Conservation (phyloP, 1,140 invertebrate genomes). For the Polypedilum pembai region DNA sequence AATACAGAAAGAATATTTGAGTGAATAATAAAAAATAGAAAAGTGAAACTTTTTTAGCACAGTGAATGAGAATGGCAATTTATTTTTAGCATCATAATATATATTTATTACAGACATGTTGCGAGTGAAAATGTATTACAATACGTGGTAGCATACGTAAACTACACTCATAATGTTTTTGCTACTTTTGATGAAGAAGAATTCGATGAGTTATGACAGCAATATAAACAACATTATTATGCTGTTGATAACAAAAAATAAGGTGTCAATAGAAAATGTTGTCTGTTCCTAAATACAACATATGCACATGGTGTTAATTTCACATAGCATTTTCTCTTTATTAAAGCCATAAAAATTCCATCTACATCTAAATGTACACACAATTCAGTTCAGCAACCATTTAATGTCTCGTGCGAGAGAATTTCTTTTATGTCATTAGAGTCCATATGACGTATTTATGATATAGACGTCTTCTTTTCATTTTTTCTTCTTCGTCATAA, state of each 20-base stretch:
- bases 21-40: too few relatives aligned
- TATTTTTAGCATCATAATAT: too few relatives aligned
- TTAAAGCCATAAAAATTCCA: constrained; percentile 14
- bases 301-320: background rate
- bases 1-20: too few relatives aligned
- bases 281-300: background rate
- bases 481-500: background rate
- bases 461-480: background rate
- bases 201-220: background rate
- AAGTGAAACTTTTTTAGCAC: too few relatives aligned
- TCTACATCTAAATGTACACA: background rate
- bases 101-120: too few relatives aligned
- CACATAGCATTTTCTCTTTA: constrained; percentile 1
- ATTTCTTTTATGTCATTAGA: background rate
- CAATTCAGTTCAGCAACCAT: background rate
- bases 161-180: too few relatives aligned
- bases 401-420: background rate
- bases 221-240: background rate
- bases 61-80: too few relatives aligned
- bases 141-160: too few relatives aligned
- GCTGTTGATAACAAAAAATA: background rate
- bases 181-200: too few relatives aligned
- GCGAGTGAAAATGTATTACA: too few relatives aligned
- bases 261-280: constrained; percentile 7
- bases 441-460: background rate